phyloP scores from a whole-genome alignment of 2,888 invertebrate species.

The Lomographa bimaculata region DNA sequence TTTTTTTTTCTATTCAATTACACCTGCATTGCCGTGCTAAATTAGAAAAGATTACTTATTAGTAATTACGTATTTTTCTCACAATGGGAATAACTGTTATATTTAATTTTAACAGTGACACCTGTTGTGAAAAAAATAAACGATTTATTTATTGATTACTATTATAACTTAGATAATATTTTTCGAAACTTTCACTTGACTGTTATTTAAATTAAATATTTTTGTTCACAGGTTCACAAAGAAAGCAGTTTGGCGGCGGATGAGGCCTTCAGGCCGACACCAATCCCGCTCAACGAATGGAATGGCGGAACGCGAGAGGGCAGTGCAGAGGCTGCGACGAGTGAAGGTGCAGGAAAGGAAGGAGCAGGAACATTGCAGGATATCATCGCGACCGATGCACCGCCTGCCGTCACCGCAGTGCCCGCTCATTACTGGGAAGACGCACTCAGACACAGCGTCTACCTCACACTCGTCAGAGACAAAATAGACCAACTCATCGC shows the following conservation, averaged over 20 bases:
- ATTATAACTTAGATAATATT: too few species aligned
- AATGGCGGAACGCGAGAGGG: slow-evolving; percentile 32
- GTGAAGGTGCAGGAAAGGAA: background rate
- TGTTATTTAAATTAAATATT: slow-evolving; percentile 4
- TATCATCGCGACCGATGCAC: slow-evolving; percentile 45
- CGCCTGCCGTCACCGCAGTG: slow-evolving; percentile 44
- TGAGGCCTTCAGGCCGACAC: slow-evolving; percentile 68
- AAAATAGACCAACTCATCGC: slow-evolving; percentile 79
- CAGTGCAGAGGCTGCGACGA: background rate
- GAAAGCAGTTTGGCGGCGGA: slow-evolving; percentile 52
- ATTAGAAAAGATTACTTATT: too few species aligned
- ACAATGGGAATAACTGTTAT: too few species aligned
- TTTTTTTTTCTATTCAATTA: too few species aligned
- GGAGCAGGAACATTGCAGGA: slow-evolving; percentile 55
- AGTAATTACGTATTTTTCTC: too few species aligned
- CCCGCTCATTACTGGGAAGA: slow-evolving; percentile 86
- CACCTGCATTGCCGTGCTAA: too few species aligned
- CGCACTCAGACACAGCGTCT: slow-evolving; percentile 86
- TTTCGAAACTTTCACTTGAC: too few species aligned
- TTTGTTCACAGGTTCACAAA: slow-evolving; percentile 58
- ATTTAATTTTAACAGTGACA: too few species aligned
- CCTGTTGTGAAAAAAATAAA: too few species aligned
- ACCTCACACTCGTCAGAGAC: slow-evolving; percentile 85
- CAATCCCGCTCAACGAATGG: slow-evolving; percentile 71
- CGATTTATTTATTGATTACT: too few species aligned